Evolutionary conservation across 2,888 invertebrate genomes (phyloP), one percentile per base, ranked within the genome.

Genomic region (Nemurella pictetii): DNA sequence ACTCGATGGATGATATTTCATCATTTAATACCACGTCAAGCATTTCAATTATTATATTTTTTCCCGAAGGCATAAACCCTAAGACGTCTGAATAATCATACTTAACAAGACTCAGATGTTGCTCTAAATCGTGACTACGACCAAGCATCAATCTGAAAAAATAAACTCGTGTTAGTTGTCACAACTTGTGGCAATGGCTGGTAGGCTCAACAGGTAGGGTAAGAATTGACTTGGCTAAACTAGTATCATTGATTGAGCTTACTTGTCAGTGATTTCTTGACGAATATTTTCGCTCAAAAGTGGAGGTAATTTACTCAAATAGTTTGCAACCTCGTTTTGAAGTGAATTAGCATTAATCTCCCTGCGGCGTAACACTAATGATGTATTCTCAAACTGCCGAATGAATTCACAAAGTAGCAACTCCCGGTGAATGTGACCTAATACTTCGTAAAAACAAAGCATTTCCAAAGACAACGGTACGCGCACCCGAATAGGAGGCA

Each of bases 261-360:
- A 85, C 85, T 27, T 84, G 36, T 85, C 75, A 15, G 83, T 81
- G 3, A 86, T 26, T 29, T 74, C 29, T 25, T 86, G 86, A 30
- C 86, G 82, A 12, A 86, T 84, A 29, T 74, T 82, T 28, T 86
- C 86, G 80, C 81, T 86, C 4, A 86, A 80, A 32, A 85, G 36
- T 28, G 85, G 85, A 9, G 86, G 86, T 26, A 86, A 74, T 26
- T 74, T 74, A 73, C 83, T 84, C 20, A 78, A 78, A n/a, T 78
- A 78, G 30, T 30, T n/a, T 15, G 28, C 30, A 78, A 78, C n/a
- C n/a, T 78, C 78, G 0, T 15, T n/a, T 78, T 78, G 78, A 32
- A 86, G 35, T 5, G 28, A 32, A 28, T 85, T 30, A 2, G 85
- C 81, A 35, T 77, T 36, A 55, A 86, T 35, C 12, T 84, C 85